Percentiles rank a stretch among this genome's conserved stretches.
These are phyloP conservation scores for Delphinapterus leucas DNA, from an alignment of 2,113 vertebrate species.

Conservation along the genomic window DNA sequence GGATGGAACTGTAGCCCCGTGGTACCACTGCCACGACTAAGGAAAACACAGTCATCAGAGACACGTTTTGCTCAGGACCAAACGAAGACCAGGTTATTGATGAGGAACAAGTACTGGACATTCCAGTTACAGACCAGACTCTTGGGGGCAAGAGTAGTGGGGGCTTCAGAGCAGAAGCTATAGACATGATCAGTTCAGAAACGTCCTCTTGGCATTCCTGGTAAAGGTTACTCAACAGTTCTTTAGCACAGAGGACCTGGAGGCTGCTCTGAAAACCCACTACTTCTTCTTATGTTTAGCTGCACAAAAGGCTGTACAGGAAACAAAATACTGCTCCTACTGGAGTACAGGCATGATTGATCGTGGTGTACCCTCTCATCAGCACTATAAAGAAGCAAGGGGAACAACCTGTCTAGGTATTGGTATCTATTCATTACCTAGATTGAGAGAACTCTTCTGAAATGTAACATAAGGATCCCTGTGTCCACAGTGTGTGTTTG, in stretches of 20 bases:
- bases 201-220: neutral
- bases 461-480: neutral
- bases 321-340: neutral
- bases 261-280: neutral
- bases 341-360: neutral
- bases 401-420: neutral
- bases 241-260: neutral
- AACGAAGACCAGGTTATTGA: neutral
- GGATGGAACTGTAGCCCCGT: rapidly evolving
- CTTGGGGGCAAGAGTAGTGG: neutral
- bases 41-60: neutral
- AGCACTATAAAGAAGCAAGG: neutral
- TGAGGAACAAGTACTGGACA: neutral
- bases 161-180: neutral
- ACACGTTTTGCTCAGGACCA: neutral
- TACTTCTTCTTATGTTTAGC: neutral
- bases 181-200: neutral
- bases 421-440: neutral
- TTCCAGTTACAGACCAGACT: neutral
- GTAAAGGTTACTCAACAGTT: neutral
- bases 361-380: neutral
- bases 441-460: neutral
- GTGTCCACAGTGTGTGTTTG: neutral
- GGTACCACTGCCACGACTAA: too few species aligned
- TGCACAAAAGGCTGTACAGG: neutral